Conservation (phyloP, 2,888 invertebrate species). For the Creontiades dilutus region DNA sequence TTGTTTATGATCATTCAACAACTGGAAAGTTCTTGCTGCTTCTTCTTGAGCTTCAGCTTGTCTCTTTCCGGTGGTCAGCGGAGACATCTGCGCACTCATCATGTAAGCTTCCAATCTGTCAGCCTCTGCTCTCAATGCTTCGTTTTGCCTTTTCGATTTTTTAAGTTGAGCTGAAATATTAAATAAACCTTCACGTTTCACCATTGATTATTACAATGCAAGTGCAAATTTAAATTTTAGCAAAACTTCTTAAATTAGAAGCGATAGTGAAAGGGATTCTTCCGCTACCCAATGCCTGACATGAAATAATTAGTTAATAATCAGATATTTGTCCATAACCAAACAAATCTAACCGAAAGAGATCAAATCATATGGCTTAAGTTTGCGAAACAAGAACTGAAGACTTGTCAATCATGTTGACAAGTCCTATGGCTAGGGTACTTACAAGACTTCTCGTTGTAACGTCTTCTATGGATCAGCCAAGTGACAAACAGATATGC, state of each 20-base stretch:
- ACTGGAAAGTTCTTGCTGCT: neutral
- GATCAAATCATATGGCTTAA: too few relatives aligned
- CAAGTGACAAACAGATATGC: conserved; percentile 6
- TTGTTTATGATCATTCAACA: neutral
- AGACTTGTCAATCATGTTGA: neutral
- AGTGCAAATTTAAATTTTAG: too few relatives aligned
- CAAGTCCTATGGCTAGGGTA: neutral
- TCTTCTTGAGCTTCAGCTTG: neutral
- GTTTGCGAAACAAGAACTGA: too few relatives aligned
- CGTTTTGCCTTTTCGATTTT: neutral
- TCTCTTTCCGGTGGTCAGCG: neutral
- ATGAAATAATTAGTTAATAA: too few relatives aligned
- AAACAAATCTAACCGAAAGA: too few relatives aligned
- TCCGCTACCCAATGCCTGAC: too few relatives aligned
- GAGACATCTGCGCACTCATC: conserved; percentile 49
- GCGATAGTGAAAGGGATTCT: too few relatives aligned
- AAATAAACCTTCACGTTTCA: neutral
- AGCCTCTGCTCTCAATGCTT: neutral
- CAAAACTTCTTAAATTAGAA: too few relatives aligned
- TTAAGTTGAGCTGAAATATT: conserved; percentile 5
- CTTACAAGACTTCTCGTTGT: neutral
- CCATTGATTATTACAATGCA: too few relatives aligned
- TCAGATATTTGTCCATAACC: too few relatives aligned
- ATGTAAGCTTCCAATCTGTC: conserved; percentile 30
- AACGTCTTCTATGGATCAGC: neutral